These are phyloP conservation scores for Mycetomoellerius zeteki DNA, from an alignment of 1,140 invertebrate species.

Conservation along the genomic window DNA sequence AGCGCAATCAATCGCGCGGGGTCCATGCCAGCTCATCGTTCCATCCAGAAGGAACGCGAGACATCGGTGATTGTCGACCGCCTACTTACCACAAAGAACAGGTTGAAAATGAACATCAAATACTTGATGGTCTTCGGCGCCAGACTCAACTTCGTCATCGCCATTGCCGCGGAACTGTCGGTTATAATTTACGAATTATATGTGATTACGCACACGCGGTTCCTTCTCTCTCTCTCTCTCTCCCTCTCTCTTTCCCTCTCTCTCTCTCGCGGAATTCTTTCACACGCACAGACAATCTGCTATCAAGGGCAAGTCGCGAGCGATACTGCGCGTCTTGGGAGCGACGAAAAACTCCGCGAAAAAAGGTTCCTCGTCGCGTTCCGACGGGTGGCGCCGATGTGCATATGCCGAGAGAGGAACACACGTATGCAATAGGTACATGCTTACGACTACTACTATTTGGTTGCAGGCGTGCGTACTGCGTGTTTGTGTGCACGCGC, in stretches of 20 bases:
- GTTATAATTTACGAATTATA: neutral
- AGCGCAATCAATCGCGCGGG: neutral
- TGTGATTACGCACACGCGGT: neutral
- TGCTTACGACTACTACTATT: neutral
- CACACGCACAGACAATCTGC: neutral
- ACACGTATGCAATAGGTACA: conserved; percentile 2
- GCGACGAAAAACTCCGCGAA: conserved; percentile 39
- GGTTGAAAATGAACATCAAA: conserved; percentile 90
- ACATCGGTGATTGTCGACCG: neutral
- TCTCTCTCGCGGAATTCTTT: neutral
- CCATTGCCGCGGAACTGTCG: conserved; percentile 13
- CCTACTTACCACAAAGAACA: conserved; percentile 90
- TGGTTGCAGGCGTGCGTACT: too few relatives aligned
- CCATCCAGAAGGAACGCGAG: neutral
- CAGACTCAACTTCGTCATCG: conserved; percentile 11
- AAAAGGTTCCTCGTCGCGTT: conserved; percentile 11
- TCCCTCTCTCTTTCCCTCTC: neutral
- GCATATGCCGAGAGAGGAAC: neutral
- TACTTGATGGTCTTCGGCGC: conserved; percentile 87
- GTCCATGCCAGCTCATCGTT: conserved; percentile 41
- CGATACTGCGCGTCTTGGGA: conserved; percentile 7
- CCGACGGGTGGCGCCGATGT: conserved; percentile 39
- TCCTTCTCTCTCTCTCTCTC: neutral
- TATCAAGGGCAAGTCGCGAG: conserved; percentile 25
- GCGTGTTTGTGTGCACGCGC: neutral